phyloP scores from a whole-genome alignment of 2,113 vertebrate genomes.

The Stictonetta naevosa region DNA sequence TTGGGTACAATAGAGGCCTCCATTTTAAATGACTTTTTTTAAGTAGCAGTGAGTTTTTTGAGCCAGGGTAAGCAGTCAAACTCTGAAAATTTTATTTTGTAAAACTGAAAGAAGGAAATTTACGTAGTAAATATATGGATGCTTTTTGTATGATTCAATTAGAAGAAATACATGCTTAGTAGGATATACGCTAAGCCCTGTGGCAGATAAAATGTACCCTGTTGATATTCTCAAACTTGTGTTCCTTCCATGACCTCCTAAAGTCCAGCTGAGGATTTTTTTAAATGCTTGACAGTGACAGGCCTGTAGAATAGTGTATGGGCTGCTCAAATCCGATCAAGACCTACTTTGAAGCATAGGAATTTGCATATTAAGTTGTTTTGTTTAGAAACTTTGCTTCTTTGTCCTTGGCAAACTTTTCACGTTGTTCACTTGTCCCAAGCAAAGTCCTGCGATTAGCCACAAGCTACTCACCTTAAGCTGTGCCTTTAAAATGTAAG shows the following conservation, averaged over 20 bases:
- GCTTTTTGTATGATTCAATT: not conserved
- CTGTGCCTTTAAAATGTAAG: not conserved
- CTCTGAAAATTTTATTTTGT: not conserved
- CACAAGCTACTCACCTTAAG: not conserved
- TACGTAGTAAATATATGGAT: not conserved
- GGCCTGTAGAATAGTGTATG: not conserved
- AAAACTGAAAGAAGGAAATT: not conserved
- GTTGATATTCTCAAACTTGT: not conserved
- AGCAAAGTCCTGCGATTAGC: not conserved
- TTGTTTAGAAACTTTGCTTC: not conserved
- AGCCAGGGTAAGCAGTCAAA: not conserved
- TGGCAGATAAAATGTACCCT: not conserved
- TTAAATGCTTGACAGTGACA: not conserved
- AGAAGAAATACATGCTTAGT: not conserved
- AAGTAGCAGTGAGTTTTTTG: not conserved
- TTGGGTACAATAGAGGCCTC: not conserved
- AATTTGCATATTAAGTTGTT: not conserved
- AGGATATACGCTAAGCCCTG: not conserved
- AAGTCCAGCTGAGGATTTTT: not conserved
- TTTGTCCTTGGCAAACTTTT: not conserved
- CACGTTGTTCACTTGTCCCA: not conserved
- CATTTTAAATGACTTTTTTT: not conserved
- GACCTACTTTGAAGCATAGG: not conserved
- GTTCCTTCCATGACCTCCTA: not conserved
- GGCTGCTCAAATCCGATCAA: not conserved